phyloP scores from a whole-genome alignment of 1,140 invertebrate species.

The Papilio dardanus region DNA sequence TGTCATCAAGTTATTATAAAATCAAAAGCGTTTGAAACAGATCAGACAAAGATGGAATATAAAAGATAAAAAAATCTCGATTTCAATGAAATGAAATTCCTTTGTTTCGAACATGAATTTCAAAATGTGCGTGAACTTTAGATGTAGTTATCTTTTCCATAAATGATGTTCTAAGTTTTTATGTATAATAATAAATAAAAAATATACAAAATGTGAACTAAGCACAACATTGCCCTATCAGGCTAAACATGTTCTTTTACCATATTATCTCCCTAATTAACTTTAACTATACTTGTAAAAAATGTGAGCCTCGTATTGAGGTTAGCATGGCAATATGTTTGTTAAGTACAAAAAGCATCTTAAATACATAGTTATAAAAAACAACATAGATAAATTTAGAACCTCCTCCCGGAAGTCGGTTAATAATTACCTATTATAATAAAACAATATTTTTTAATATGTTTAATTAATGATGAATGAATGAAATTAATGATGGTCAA shows the following conservation, averaged over 20 bases:
- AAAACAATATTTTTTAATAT: too few species aligned
- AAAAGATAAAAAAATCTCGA: neutral
- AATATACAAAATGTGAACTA: neutral
- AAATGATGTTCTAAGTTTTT: neutral
- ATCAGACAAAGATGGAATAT: neutral
- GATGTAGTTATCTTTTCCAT: too few species aligned
- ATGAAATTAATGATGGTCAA: too few species aligned
- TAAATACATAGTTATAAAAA: neutral
- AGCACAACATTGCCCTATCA: neutral
- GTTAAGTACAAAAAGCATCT: neutral
- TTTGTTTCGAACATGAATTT: too few species aligned
- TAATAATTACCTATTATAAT: too few species aligned
- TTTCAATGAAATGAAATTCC: too few species aligned
- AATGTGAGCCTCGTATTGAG: neutral
- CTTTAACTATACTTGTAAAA: conserved; percentile 11
- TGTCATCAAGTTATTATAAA: neutral
- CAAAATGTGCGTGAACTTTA: too few species aligned
- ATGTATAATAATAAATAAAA: neutral
- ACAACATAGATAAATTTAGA: too few species aligned
- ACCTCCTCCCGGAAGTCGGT: too few species aligned
- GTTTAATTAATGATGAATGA: too few species aligned
- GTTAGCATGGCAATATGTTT: neutral
- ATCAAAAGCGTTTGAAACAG: neutral
- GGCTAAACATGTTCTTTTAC: neutral
- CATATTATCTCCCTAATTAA: conserved; percentile 11